A percentile compares a stretch with the other conserved stretches of the same genome.
phyloP scores from a whole-genome alignment of 2,888 invertebrate genomes.

The Lysandra coridon region DNA sequence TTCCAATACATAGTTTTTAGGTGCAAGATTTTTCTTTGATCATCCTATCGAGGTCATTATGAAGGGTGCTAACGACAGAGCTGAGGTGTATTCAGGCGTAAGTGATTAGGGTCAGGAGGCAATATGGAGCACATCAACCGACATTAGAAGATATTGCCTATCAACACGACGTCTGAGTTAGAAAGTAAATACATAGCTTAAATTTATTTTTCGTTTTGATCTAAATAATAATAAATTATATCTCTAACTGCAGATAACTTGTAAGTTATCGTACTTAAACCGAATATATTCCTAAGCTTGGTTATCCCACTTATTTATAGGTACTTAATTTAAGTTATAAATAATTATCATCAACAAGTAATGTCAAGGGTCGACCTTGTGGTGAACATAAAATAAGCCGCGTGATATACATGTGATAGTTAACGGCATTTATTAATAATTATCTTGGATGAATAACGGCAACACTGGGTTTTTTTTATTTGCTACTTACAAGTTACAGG shows the following conservation, averaged over 20 bases:
- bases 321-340: not conserved
- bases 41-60: not conserved
- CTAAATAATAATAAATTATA: not conserved
- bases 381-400: not conserved
- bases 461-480: too few relatives aligned
- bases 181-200: not conserved
- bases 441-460: too few relatives aligned
- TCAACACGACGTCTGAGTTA: not conserved
- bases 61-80: not conserved
- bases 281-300: not conserved
- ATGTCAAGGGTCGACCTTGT: not conserved
- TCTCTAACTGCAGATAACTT: too few relatives aligned
- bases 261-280: not conserved
- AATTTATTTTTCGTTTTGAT: not conserved
- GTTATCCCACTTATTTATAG: not conserved
- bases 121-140: not conserved
- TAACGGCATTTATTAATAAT: not conserved
- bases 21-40: not conserved
- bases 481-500: too few relatives aligned
- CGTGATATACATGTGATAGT: not conserved
- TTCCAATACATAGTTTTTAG: not conserved
- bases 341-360: not conserved
- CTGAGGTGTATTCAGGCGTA: not conserved
- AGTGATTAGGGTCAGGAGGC: constrained; percentile 1
- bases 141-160: not conserved